Evolutionary conservation across 2,888 invertebrate genomes (phyloP).

Genomic region (Trichogramma dendrolimi): DNA sequence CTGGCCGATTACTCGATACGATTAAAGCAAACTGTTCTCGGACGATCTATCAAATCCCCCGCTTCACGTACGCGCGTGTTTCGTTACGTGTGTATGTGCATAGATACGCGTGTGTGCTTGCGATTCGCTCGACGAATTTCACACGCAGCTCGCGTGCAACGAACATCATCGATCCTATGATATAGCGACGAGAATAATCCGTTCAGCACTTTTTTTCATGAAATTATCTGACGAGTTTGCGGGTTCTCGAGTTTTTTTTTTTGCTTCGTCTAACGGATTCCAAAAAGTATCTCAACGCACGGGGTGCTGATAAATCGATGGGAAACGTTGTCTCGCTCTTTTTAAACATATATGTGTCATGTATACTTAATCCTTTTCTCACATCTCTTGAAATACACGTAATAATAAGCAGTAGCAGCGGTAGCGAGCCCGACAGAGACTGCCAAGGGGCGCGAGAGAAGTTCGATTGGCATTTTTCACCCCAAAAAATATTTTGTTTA

Average conservation of each 20-base stretch:
- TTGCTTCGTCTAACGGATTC: too few relatives aligned
- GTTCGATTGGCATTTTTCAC: conserved; percentile 33
- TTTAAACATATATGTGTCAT: background rate
- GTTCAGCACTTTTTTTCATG: background rate
- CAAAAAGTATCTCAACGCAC: too few relatives aligned
- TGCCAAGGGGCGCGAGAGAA: conserved; percentile 19
- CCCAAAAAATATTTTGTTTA: conserved; percentile 37
- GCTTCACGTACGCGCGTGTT: conserved; percentile 20
- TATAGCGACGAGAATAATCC: background rate
- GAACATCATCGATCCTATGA: too few relatives aligned
- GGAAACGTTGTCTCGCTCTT: too few relatives aligned
- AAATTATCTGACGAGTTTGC: background rate
- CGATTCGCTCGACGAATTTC: conserved; percentile 22
- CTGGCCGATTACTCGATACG: conserved; percentile 52
- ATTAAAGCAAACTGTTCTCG: conserved; percentile 51
- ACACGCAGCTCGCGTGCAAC: conserved; percentile 15
- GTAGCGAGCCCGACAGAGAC: background rate
- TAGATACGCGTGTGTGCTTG: background rate
- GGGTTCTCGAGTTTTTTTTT: conserved; percentile 9
- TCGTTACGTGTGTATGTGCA: background rate
- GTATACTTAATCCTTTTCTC: conserved; percentile 46
- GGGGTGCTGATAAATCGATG: too few relatives aligned
- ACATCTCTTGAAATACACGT: conserved; percentile 36
- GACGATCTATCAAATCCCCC: conserved; percentile 50
- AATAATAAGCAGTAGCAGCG: conserved; percentile 1